Evolutionary conservation across 2,888 invertebrate species (phyloP), one percentile per base, ranked within the genome.

Genomic region (Galeruca laticollis): DNA sequence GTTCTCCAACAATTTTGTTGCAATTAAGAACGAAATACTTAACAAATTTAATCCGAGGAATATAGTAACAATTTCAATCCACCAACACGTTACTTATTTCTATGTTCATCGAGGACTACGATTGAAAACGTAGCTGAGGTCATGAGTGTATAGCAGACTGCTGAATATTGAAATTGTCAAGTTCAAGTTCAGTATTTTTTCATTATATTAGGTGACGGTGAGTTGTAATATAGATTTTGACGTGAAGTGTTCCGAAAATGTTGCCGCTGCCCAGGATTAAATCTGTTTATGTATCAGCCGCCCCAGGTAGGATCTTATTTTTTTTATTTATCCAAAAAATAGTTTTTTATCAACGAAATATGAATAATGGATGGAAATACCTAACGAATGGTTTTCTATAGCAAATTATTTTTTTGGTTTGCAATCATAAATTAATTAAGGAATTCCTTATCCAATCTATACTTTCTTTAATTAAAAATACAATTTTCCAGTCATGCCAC

Each of bases 161-260:
- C 13, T 40, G 15, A 65, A 65, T 47, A 57, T 57, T 57, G 18
- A 51, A 54, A 40, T 65, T 57, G 56, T 33, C 57, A 62, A 57
- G 62, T 68, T 68, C 62, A 68, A 68, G 62, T 68, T 68, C 33
- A 47, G 43, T 49, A 31, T 26, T 43, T 43, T 31, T 43, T 62
- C 56, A 62, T 61, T 56, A 52, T 68, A 62, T 51, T 20, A 9
- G 20, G 33, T 56, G 43, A 31, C 21, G 20, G 47, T 33, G 64
- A 40, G 20, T 33, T 43, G 64, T 63, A 31, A 52, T n/a, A 37
- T 26, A 21, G 33, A 20, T 52, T 47, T 54, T 54, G 15, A 47
- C n/a, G 33, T 47, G n/a, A 11, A 57, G 56, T 57, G 64, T 43
- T 40, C 54, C 2, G 20, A 66, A 54, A 65, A 65, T 59, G 59